Base-by-base conservation (phyloP, 1,140 invertebrate genomes). In the Platyura marginata region DNA sequence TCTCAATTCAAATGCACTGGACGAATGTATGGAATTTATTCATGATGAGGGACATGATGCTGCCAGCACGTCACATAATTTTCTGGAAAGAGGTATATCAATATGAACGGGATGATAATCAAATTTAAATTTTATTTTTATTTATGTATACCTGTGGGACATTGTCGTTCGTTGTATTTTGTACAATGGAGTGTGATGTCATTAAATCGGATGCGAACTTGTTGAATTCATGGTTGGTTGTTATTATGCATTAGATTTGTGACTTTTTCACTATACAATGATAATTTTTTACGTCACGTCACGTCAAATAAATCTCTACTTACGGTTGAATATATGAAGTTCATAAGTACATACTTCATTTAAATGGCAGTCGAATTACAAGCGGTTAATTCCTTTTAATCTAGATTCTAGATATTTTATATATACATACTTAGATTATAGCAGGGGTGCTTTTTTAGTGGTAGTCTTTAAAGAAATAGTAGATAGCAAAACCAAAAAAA, bases 1-100 rank as follows among this genome's bases (percentile, higher is more conserved):
- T 51, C 50, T 61, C 48, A 54, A 57, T 45, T 47, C 54, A 41
- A 49, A 47, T 22, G 54, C 53, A 11, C 48, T 61, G 32, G 55
- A 60, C 48, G 46, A 48, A 42, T 61, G 59, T 41, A 48, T 59
- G 36, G 36, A 59, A 47, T 59, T 55, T 43, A 57, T 60, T 41
- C 57, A 50, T 25, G 59, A 61, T 44, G 59, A 61, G 47, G 58
- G 59, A 35, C 54, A 60, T 36, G 59, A 61, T 47, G 59, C 59
- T 5, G 59, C 59, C 8, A 61, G 59, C 49, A 61, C 59, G 21
- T 60, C 58, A 20, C 57, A 61, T 50, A 61, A 60, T 48, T 61
- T 61, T 56, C 54, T 61, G 45, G 56, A 60, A 40, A 50, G 55
- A 44, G 56, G 58, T 58, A 48, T n/a, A n/a, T n/a, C n/a, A n/a